A percentile compares a stretch with the other conserved stretches of the same genome.
Conservation (phyloP, 2,797 vertebrate species). For the Cygnus olor region DNA sequence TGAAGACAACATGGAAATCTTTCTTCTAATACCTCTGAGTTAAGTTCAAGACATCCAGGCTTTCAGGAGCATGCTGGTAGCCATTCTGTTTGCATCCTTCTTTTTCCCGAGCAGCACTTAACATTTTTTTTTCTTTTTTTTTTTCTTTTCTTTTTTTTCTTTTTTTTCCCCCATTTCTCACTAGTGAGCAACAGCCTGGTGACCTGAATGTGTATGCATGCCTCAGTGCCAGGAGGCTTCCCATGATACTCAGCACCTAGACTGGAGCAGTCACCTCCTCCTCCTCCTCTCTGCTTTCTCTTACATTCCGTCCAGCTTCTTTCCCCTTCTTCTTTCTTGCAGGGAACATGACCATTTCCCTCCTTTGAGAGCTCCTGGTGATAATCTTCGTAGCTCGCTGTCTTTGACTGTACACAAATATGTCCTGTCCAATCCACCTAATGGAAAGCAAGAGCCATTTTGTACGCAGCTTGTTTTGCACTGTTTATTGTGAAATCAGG, state of each 20-base stretch:
- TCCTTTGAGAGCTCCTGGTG: background rate
- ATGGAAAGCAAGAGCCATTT: background rate
- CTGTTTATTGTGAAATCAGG: background rate
- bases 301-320: background rate
- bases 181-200: background rate
- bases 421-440: background rate
- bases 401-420: background rate
- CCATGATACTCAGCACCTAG: background rate
- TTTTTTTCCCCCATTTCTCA: rapidly evolving
- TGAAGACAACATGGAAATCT: background rate
- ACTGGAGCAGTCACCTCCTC: background rate
- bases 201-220: background rate
- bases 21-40: background rate
- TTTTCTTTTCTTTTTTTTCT: background rate
- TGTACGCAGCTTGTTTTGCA: background rate
- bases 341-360: background rate
- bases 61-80: background rate
- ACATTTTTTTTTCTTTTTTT: too few species aligned
- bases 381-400: background rate
- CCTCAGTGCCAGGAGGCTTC: background rate
- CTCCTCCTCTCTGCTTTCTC: background rate
- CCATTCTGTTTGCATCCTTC: background rate
- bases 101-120: background rate
- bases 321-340: background rate
- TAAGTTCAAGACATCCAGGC: background rate